Conservation (phyloP, 2,888 invertebrate genomes). For the Parnassius apollo region DNA sequence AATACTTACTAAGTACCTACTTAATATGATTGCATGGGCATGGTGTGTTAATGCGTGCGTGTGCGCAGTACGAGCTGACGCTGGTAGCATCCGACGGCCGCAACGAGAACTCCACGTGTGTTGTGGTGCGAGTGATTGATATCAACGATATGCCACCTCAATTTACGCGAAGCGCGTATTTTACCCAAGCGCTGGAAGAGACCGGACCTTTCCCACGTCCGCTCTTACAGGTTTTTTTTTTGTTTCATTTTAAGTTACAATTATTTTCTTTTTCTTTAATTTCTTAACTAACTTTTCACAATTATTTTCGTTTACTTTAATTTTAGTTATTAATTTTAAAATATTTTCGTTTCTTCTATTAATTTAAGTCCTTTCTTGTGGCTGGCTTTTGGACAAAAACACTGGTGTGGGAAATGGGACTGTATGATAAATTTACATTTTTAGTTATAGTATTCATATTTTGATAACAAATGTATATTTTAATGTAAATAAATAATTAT, state of each 20-base stretch:
- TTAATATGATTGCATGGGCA: conserved; percentile 66
- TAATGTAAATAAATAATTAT: too few relatives aligned
- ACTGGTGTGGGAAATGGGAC: neutral
- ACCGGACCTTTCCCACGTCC: conserved; percentile 85
- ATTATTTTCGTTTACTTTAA: conserved; percentile 1
- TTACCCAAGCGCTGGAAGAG: conserved; percentile 88
- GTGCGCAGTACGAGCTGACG: conserved; percentile 90
- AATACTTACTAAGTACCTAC: neutral
- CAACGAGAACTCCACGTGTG: conserved; percentile 92
- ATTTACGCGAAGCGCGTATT: conserved; percentile 86
- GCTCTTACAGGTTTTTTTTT: conserved; percentile 86
- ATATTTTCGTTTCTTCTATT: neutral
- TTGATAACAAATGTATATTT: too few relatives aligned
- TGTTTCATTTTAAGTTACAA: conserved; percentile 30
- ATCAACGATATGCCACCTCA: conserved; percentile 94
- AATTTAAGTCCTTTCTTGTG: neutral
- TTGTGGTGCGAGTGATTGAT: conserved; percentile 91
- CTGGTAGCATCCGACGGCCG: conserved; percentile 94
- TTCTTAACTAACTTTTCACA: conserved; percentile 3
- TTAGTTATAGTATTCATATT: too few relatives aligned
- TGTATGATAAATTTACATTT: too few relatives aligned
- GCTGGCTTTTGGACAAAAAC: neutral
- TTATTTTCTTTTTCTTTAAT: conserved; percentile 16
- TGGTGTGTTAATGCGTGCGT: conserved; percentile 67
- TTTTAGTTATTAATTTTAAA: neutral